Base-by-base conservation (phyloP, 2,888 invertebrate species). In the Brachynemurus nebulosus region DNA sequence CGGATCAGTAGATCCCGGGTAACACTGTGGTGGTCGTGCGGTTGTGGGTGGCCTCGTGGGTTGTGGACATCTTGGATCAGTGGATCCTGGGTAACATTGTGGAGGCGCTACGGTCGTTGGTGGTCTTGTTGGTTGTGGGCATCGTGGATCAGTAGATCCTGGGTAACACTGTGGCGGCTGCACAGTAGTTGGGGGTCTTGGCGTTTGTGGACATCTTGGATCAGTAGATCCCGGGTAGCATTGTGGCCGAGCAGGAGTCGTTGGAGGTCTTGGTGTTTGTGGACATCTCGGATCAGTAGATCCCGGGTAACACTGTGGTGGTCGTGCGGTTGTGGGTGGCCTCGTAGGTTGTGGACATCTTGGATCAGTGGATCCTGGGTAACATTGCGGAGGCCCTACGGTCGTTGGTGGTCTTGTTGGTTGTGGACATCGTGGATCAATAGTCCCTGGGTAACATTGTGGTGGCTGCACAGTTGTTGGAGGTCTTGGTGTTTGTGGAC, bases 61-160 rank as follows among this genome's bases (percentile, higher is more conserved):
- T 48, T 53, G 54, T 1, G 61, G 62, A 45, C 64, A 65, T 21
- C 56, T 54, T 1, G 62, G 61, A 51, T 65, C 71, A 59, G 27
- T 65, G 59, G 55, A 67, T 63, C 60, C 71, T 60, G 54, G 70
- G 60, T 54, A 60, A 55, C 51, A 53, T 53, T 44, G 59, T 53
- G 46, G 59, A 57, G 52, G 61, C 56, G 41, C 58, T 0, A 48
- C 7, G 49, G 53, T n/a, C 46, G 53, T 57, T 2, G 59, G 58
- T 56, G 57, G 41, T 16, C 42, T 40, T 27, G 7, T 12, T 40
- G 44, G 54, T 42, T 14, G 38, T 46, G 58, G 57, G 45, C 59
- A 58, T 39, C 54, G 47, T 3, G 57, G 54, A 45, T 60, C 58
- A 3, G 40, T 50, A 5, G 56, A 56, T 19, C 59, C 58, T 12